Evolutionary conservation across 2,797 vertebrate genomes (phyloP).

Genomic region (Pyrocephalus nanus): DNA sequence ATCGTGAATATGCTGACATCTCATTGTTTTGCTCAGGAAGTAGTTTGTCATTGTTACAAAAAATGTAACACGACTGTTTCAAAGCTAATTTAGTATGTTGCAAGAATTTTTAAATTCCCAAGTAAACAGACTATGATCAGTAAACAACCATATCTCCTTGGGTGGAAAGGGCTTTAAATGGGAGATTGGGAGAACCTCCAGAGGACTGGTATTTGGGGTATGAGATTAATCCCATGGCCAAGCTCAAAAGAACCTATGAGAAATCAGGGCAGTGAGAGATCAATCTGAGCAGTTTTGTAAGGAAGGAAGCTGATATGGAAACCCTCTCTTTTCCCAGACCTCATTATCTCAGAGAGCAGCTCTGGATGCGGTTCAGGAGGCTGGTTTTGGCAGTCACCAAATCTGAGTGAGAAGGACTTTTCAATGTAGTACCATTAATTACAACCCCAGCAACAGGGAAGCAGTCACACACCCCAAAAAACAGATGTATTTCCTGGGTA

Average conservation of each 20-base stretch:
- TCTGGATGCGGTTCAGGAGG: not conserved
- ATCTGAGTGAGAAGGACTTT: not conserved
- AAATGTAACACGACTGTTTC: not conserved
- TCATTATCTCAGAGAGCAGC: not conserved
- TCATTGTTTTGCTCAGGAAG: constrained; percentile 66
- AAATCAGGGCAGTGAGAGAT: not conserved
- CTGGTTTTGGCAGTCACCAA: not conserved
- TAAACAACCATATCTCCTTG: not conserved
- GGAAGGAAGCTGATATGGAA: not conserved
- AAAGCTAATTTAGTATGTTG: constrained; percentile 29
- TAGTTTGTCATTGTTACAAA: constrained; percentile 31
- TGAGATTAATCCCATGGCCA: not conserved
- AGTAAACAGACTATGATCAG: not conserved
- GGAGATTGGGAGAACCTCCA: not conserved
- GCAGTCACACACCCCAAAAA: not conserved
- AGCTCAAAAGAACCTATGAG: not conserved
- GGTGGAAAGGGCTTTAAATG: not conserved
- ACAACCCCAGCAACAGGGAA: not conserved
- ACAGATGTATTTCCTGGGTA: rapidly evolving
- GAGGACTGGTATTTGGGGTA: not conserved
- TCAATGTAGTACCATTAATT: rapidly evolving
- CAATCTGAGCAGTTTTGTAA: not conserved
- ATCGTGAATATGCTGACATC: constrained; percentile 52
- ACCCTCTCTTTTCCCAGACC: not conserved
- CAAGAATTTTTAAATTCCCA: constrained; percentile 3